phyloP scores from a whole-genome alignment of 2,113 vertebrate species.

The Corydoras maculifer region DNA sequence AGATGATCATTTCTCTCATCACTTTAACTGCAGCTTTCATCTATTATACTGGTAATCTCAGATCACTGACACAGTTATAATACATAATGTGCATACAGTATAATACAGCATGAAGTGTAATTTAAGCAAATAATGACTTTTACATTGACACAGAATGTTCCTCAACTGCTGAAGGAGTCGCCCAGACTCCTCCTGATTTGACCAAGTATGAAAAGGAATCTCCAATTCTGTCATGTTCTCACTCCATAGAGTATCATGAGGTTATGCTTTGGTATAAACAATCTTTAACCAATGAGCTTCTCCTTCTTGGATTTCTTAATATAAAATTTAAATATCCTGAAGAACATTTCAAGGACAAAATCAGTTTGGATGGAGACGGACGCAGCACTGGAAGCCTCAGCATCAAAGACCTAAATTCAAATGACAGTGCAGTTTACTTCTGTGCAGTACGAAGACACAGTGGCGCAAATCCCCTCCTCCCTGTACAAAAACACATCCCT shows the following conservation, averaged over 20 bases:
- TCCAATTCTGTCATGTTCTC: slow-evolving; percentile 11
- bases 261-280: slow-evolving; percentile 29
- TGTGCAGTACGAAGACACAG: slow-evolving; percentile 18
- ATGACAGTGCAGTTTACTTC: slow-evolving; percentile 29
- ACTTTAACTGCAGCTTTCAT: not conserved
- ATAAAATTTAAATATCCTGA: not conserved
- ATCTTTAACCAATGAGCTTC: not conserved
- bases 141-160: not conserved
- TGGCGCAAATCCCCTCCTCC: not conserved
- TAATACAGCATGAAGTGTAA: not conserved
- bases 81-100: not conserved
- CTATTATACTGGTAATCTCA: not conserved
- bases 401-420: slow-evolving; percentile 5
- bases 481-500: slow-evolving; percentile 27
- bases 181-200: slow-evolving; percentile 11
- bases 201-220: not conserved
- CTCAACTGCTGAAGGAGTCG: not conserved
- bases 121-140: not conserved
- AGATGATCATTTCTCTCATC: slow-evolving; percentile 2
- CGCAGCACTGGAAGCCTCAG: slow-evolving; percentile 2
- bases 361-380: slow-evolving; percentile 9
- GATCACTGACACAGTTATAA: not conserved
- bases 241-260: not conserved
- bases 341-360: slow-evolving; percentile 5
- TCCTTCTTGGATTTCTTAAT: slow-evolving; percentile 28